These are phyloP conservation scores for Neomonachus schauinslandi DNA, from an alignment of 2,113 vertebrate genomes.

Conservation along the genomic window DNA sequence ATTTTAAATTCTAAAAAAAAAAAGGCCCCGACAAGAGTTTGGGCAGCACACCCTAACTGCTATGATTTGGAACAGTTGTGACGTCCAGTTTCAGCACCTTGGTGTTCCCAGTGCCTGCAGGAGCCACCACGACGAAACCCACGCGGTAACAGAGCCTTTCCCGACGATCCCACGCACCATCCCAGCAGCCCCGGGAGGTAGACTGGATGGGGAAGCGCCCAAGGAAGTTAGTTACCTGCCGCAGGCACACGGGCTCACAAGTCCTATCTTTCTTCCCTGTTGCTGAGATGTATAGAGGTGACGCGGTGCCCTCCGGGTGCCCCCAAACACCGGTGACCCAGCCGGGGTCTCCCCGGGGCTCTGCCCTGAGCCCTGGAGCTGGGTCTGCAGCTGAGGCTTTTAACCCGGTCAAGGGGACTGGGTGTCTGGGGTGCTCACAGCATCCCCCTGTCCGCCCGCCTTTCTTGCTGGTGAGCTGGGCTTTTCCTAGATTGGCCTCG, in stretches of 20 bases:
- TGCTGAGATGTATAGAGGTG: neutral
- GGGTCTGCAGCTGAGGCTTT: neutral
- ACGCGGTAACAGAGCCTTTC: fast-evolving
- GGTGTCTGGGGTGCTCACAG: neutral
- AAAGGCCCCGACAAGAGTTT: neutral
- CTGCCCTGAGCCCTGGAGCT: neutral
- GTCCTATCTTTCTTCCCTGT: neutral
- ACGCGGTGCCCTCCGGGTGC: fast-evolving
- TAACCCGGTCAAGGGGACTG: neutral
- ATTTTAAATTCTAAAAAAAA: neutral
- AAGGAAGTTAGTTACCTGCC: too few species aligned
- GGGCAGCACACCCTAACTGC: neutral
- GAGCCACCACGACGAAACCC: too few species aligned
- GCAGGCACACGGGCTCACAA: fast-evolving
- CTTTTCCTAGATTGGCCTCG: neutral
- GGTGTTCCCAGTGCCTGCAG: neutral
- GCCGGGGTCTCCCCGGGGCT: neutral
- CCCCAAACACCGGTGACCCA: neutral
- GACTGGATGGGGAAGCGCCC: neutral
- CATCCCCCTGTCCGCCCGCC: fast-evolving
- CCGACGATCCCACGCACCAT: neutral
- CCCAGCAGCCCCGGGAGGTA: neutral
- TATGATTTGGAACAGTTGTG: neutral
- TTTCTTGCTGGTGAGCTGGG: neutral
- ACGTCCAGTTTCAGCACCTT: neutral